Evolutionary conservation across 2,888 invertebrate genomes (phyloP).

Genomic region (Stegana nigrithorax): DNA sequence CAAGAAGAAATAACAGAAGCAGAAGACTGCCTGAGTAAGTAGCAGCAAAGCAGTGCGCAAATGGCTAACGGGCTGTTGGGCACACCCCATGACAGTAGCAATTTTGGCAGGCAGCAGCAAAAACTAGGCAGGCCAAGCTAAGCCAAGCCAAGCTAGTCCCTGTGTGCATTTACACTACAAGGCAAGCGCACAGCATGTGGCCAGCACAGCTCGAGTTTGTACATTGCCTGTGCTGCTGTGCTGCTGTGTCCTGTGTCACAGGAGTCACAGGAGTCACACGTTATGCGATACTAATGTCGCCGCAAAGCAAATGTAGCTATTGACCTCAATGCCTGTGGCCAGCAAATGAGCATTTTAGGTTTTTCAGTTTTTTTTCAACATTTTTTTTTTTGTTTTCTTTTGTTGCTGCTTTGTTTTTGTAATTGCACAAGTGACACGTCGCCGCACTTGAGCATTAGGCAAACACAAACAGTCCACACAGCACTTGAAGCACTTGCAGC

Average conservation of each 20-base stretch:
- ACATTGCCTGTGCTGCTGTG: not conserved
- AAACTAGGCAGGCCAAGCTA: not conserved
- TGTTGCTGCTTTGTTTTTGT: too few relatives aligned
- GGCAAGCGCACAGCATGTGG: not conserved
- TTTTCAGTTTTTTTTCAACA: not conserved
- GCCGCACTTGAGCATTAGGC: too few relatives aligned
- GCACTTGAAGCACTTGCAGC: not conserved
- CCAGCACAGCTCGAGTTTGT: not conserved
- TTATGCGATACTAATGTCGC: slow-evolving; percentile 34
- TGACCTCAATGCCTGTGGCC: slow-evolving; percentile 37
- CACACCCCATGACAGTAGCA: slow-evolving; percentile 50
- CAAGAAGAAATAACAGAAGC: too few relatives aligned
- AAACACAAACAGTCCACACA: too few relatives aligned
- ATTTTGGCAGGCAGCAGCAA: slow-evolving; percentile 45
- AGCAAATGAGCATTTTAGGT: too few relatives aligned
- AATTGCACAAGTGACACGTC: too few relatives aligned
- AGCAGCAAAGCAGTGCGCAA: slow-evolving; percentile 26
- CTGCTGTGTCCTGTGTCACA: slow-evolving; percentile 7
- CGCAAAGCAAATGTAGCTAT: slow-evolving; percentile 42
- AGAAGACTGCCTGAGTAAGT: too few relatives aligned
- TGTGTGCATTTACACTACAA: not conserved
- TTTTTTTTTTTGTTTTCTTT: not conserved
- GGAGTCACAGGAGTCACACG: slow-evolving; percentile 9
- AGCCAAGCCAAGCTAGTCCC: not conserved
- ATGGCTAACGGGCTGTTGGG: slow-evolving; percentile 13